phyloP scores from a whole-genome alignment of 2,888 invertebrate species.

The Drosophila kokeensis region DNA sequence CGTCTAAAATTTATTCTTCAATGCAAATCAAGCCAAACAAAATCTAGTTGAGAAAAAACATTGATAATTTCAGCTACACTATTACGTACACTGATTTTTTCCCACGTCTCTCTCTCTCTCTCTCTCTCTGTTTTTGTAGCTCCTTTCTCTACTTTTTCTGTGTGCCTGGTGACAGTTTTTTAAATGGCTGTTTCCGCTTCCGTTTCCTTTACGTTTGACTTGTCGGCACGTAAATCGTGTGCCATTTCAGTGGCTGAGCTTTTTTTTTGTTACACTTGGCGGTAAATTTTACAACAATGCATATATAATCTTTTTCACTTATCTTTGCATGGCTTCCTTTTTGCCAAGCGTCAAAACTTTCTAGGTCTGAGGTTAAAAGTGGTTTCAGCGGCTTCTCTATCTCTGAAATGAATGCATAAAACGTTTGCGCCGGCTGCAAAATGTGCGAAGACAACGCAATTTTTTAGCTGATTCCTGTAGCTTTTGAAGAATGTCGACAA shows the following conservation, averaged over 20 bases:
- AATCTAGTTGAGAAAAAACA: conserved; percentile 34
- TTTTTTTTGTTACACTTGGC: conserved; percentile 52
- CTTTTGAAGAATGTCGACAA: conserved; percentile 62
- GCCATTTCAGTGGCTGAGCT: conserved; percentile 46
- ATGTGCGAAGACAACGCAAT: conserved; percentile 53
- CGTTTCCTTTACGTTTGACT: conserved; percentile 76
- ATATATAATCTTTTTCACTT: conserved; percentile 80
- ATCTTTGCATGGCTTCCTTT: conserved; percentile 73
- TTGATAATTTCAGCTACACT: conserved; percentile 31
- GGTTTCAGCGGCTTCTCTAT: conserved; percentile 53
- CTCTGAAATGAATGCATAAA: conserved; percentile 49
- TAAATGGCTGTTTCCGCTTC: conserved; percentile 76
- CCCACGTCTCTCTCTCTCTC: background rate
- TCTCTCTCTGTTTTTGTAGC: background rate
- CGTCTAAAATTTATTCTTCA: background rate
- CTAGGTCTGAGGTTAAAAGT: conserved; percentile 74
- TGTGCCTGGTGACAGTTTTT: conserved; percentile 61
- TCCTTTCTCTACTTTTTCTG: conserved; percentile 16
- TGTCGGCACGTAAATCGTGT: conserved; percentile 76
- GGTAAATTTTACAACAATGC: conserved; percentile 78
- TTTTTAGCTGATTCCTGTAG: conserved; percentile 54
- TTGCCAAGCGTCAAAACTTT: conserved; percentile 55
- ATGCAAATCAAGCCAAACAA: background rate
- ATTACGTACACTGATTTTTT: background rate
- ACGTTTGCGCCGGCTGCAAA: conserved; percentile 37